A percentile compares a stretch with the other conserved stretches of the same genome.
phyloP scores from a whole-genome alignment of 2,888 invertebrate genomes.

The Leptothorax acervorum region DNA sequence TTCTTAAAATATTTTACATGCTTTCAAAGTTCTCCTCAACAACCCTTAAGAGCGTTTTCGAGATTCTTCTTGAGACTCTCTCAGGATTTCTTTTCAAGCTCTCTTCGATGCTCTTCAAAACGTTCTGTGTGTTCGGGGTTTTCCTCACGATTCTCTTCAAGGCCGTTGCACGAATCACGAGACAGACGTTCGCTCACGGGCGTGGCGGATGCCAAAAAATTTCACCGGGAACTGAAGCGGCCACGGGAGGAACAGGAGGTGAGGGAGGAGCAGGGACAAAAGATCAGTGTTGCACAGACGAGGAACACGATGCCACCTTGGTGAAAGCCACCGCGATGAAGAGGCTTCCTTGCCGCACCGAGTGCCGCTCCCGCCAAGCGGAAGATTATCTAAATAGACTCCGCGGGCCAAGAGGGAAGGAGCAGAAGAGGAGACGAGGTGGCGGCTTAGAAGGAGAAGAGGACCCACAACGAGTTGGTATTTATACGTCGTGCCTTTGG shows the following conservation, averaged over 20 bases:
- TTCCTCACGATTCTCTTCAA: slow-evolving; percentile 60
- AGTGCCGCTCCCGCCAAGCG: slow-evolving; percentile 79
- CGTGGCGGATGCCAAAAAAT: slow-evolving; percentile 75
- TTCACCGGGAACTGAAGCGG: slow-evolving; percentile 68
- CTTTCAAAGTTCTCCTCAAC: slow-evolving; percentile 8
- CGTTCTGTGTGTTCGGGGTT: slow-evolving; percentile 36
- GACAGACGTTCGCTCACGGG: slow-evolving; percentile 51
- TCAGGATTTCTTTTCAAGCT: neutral
- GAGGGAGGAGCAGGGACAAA: slow-evolving; percentile 29
- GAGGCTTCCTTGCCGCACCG: slow-evolving; percentile 74
- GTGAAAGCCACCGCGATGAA: slow-evolving; percentile 78
- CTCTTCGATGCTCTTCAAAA: slow-evolving; percentile 2
- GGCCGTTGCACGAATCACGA: slow-evolving; percentile 58
- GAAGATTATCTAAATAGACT: slow-evolving; percentile 81
- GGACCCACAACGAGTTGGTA: slow-evolving; percentile 75
- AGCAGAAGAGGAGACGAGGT: slow-evolving; percentile 58
- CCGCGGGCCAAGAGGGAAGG: slow-evolving; percentile 66
- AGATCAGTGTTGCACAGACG: slow-evolving; percentile 66
- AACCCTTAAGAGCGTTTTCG: neutral
- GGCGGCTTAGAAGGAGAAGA: slow-evolving; percentile 44
- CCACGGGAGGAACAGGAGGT: slow-evolving; percentile 22
- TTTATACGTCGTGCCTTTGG: slow-evolving; percentile 78
- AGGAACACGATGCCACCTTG: slow-evolving; percentile 74
- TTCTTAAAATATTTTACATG: slow-evolving; percentile 15
- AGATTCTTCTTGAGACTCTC: neutral